A percentile compares a stretch with the other conserved stretches of the same genome.
These are phyloP conservation scores for Rhinogobio ventralis DNA, from an alignment of 2,797 vertebrate genomes.

Conservation along the genomic window DNA sequence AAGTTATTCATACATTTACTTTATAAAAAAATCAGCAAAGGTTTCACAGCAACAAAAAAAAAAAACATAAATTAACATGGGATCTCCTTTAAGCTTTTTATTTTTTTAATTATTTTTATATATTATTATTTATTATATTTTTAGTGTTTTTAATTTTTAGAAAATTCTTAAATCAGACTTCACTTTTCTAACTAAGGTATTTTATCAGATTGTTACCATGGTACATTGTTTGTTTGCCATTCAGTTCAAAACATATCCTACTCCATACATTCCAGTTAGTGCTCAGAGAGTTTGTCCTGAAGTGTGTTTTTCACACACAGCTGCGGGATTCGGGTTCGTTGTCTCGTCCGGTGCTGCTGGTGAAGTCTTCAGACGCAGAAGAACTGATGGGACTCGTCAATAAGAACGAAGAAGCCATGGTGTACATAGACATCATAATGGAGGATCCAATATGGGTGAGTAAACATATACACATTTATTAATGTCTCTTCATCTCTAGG, in stretches of 20 bases:
- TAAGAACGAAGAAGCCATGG: slow-evolving; percentile 92
- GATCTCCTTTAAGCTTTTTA: too few species aligned
- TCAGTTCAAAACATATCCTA: neutral
- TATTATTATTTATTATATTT: neutral
- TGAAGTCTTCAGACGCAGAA: slow-evolving; percentile 85
- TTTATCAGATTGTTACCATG: neutral
- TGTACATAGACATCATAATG: slow-evolving; percentile 89
- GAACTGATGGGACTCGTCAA: slow-evolving; percentile 94
- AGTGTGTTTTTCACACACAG: slow-evolving; percentile 67
- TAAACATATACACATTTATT: neutral
- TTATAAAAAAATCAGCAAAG: neutral
- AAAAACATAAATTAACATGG: neutral
- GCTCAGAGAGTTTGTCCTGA: neutral
- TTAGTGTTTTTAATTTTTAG: neutral
- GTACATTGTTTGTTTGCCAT: neutral
- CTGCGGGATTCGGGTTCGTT: slow-evolving; percentile 84
- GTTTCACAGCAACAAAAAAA: neutral
- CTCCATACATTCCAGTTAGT: neutral
- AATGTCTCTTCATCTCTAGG: neutral
- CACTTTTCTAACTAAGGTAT: neutral
- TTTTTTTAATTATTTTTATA: too few species aligned
- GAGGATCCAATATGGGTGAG: slow-evolving; percentile 86
- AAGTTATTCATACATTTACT: too few species aligned
- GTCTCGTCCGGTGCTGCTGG: slow-evolving; percentile 88
- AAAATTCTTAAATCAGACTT: neutral